phyloP scores from a whole-genome alignment of 2,888 invertebrate genomes.

The Rhagonycha lutea region DNA sequence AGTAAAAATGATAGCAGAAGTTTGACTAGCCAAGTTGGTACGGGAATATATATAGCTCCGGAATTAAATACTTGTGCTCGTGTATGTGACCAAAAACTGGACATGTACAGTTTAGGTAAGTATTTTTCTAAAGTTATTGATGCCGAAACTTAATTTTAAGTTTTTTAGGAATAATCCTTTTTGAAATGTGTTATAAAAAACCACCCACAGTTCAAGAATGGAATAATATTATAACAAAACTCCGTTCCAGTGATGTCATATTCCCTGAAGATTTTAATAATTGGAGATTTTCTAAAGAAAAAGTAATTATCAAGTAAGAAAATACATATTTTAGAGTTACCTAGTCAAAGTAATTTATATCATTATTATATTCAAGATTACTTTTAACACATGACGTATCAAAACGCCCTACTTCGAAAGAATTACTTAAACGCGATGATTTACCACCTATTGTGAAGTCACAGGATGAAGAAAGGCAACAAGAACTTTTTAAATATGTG shows the following conservation, averaged over 20 bases:
- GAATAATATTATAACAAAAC: constrained; percentile 71
- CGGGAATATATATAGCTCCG: constrained; percentile 93
- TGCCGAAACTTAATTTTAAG: not conserved
- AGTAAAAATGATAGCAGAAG: constrained; percentile 46
- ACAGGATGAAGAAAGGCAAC: constrained; percentile 84
- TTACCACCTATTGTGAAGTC: constrained; percentile 83
- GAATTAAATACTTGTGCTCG: constrained; percentile 78
- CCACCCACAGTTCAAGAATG: constrained; percentile 89
- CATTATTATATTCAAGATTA: constrained; percentile 58
- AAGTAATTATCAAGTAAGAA: constrained; percentile 65
- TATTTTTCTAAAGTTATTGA: not conserved
- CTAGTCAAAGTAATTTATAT: not conserved
- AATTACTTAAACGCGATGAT: constrained; percentile 75
- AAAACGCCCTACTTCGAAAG: constrained; percentile 82
- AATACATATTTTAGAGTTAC: not conserved
- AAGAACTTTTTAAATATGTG: constrained; percentile 79
- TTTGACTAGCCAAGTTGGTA: constrained; percentile 86
- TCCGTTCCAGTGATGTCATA: constrained; percentile 70
- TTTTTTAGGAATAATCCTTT: constrained; percentile 83
- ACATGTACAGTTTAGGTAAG: constrained; percentile 68
- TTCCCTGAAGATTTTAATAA: constrained; percentile 73
- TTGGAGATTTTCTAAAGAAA: constrained; percentile 62
- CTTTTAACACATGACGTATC: constrained; percentile 84
- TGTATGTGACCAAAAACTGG: constrained; percentile 85
- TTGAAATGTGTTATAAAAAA: constrained; percentile 92